phyloP scores from a whole-genome alignment of 2,888 invertebrate genomes.

The Drosophila algonquin region DNA sequence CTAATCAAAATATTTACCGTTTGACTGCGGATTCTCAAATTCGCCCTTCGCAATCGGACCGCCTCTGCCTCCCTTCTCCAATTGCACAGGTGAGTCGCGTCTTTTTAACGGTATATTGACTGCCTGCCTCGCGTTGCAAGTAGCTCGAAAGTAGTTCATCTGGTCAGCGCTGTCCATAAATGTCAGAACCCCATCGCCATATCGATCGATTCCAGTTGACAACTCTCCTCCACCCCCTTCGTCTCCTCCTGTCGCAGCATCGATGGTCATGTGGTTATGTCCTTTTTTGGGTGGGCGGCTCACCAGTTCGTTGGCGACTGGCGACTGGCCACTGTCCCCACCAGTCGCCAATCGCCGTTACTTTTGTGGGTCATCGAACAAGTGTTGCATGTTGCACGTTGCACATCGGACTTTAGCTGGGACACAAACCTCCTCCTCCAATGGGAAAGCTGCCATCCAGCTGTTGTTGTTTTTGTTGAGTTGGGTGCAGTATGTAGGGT shows the following conservation, averaged over 20 bases:
- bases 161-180: constrained; percentile 71
- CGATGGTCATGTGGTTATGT: constrained; percentile 51
- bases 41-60: neutral
- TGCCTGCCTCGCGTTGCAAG: constrained; percentile 2
- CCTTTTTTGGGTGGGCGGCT: constrained; percentile 61
- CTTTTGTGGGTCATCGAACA: constrained; percentile 40
- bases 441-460: neutral
- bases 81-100: constrained; percentile 61
- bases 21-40: constrained; percentile 5
- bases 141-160: constrained; percentile 70
- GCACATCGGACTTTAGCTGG: constrained; percentile 41
- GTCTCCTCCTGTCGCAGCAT: neutral
- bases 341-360: constrained; percentile 44
- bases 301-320: constrained; percentile 17
- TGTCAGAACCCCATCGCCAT: constrained; percentile 34
- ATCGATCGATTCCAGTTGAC: constrained; percentile 47
- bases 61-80: neutral
- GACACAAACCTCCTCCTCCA: constrained; percentile 47
- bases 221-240: constrained; percentile 18
- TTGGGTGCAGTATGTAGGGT: neutral
- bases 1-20: constrained; percentile 54
- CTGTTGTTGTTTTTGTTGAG: neutral
- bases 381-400: constrained; percentile 35
- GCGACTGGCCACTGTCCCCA: constrained; percentile 24
- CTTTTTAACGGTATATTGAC: constrained; percentile 55